These are phyloP conservation scores for Hydrotaea diabolus DNA, from an alignment of 2,888 invertebrate species.

Conservation along the genomic window DNA sequence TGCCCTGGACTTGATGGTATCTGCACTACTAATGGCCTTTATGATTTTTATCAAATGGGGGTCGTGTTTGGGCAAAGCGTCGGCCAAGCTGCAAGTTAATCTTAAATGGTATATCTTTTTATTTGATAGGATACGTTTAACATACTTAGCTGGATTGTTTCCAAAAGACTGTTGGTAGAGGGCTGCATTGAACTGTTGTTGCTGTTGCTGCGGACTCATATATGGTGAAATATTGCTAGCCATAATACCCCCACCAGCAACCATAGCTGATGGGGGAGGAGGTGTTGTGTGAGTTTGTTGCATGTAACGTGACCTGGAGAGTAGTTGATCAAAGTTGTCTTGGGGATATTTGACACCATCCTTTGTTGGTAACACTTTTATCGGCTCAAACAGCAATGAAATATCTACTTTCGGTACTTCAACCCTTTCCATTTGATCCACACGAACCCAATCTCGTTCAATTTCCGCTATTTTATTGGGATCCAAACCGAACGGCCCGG, in stretches of 20 bases:
- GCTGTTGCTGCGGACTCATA: conserved; percentile 73
- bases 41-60: conserved; percentile 81
- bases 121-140: background rate
- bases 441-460: conserved; percentile 82
- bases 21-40: conserved; percentile 85
- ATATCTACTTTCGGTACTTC: conserved; percentile 77
- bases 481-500: conserved; percentile 91
- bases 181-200: conserved; percentile 63
- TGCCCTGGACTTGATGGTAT: conserved; percentile 83
- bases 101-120: background rate
- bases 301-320: conserved; percentile 76
- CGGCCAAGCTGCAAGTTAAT: conserved; percentile 76
- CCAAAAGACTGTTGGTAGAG: conserved; percentile 62
- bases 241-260: conserved; percentile 63
- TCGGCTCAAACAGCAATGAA: conserved; percentile 81
- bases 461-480: conserved; percentile 86
- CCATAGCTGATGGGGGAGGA: conserved; percentile 71
- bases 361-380: conserved; percentile 82
- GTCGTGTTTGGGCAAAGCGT: conserved; percentile 79
- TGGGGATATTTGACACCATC: conserved; percentile 80
- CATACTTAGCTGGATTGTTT: conserved; percentile 75
- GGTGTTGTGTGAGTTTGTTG: conserved; percentile 74
- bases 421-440: conserved; percentile 81
- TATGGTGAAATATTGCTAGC: conserved; percentile 74
- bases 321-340: conserved; percentile 78